A percentile compares a stretch with the other conserved stretches of the same genome.
Conservation (phyloP, 2,888 invertebrate genomes). For the Entomobrya multifasciata region DNA sequence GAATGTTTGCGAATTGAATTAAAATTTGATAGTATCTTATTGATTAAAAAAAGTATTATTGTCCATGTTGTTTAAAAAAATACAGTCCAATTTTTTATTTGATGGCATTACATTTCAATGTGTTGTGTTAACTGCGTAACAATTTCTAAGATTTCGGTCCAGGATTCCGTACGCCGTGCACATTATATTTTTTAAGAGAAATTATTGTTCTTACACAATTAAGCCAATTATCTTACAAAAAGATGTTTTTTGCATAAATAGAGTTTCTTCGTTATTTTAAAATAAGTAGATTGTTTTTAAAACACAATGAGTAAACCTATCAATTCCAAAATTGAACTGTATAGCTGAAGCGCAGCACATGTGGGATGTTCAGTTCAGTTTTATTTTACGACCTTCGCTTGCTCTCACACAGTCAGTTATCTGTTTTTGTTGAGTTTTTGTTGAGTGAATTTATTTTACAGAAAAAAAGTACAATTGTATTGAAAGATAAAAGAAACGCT, state of each 20-base stretch:
- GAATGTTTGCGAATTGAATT: no score
- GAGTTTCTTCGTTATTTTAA: constrained; percentile 3
- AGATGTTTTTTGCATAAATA: neutral
- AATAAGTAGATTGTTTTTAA: neutral
- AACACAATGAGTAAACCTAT: neutral
- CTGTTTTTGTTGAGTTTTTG: constrained; percentile 5
- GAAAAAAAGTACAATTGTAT: neutral
- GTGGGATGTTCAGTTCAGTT: constrained; percentile 53
- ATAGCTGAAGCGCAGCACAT: neutral
- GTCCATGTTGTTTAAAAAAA: no score
- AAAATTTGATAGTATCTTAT: no score
- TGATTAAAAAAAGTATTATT: no score
- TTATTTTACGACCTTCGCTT: constrained; percentile 64
- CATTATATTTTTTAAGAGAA: neutral
- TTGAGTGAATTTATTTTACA: neutral
- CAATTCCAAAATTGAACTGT: neutral
- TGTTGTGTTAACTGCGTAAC: no score
- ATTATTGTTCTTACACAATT: constrained; percentile 30
- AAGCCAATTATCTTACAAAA: constrained; percentile 54
- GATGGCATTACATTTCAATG: no score
- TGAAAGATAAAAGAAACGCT: constrained; percentile 7
- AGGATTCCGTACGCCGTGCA: neutral
- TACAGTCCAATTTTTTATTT: no score
- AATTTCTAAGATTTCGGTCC: neutral
- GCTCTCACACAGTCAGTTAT: constrained; percentile 39